Evolutionary conservation across 2,888 invertebrate genomes (phyloP), one percentile per base, ranked within the genome.

Genomic region (Dorcus parallelipipedus): DNA sequence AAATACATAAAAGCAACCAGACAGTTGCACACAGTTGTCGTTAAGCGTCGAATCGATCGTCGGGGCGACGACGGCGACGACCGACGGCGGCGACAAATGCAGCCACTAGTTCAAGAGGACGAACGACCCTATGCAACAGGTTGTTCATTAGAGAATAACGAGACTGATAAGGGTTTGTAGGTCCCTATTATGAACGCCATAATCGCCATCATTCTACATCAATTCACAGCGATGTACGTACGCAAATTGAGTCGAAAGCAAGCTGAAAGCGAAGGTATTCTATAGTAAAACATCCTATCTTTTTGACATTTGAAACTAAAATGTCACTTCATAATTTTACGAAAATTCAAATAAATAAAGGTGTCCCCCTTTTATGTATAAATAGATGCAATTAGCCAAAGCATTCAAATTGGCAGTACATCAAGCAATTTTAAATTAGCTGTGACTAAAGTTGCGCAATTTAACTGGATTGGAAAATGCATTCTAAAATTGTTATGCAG

Each of bases 61-160:
- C 17, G 20, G 6, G 9, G 8, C 47, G 54, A n/a, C 40, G 42
- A 38, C 53, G 26, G 14, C 47, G 26, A 26, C 47, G 26, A 7
- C 5, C 26, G 26, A 7, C 26, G 26, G 20, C 14, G 20, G 41
- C 20, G 26, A 54, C 33, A 40, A 40, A 47, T 10, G 10, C 42
- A 10, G 10, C 20, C 2, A 10, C 14, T 39, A 38, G 53, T 53
- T 26, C 9, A 53, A 45, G 40, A 48, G 38, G 48, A 40, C n/a
- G 41, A 41, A 47, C 55, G 42, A 51, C 43, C 38, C 40, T 7
- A 41, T 49, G 59, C 62, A 62, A 62, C 62, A 62, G 62, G 62
- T 62, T 56, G 54, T 53, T 52, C 58, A 55, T 59, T 62, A 54
- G 17, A 20, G 49, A 42, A 58, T 56, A 61, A 56, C 52, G 47